Percentiles rank a stretch among this genome's conserved stretches.
These are phyloP conservation scores for Poecilobothrus nobilitatus DNA, from an alignment of 2,888 invertebrate genomes.

Conservation along the genomic window DNA sequence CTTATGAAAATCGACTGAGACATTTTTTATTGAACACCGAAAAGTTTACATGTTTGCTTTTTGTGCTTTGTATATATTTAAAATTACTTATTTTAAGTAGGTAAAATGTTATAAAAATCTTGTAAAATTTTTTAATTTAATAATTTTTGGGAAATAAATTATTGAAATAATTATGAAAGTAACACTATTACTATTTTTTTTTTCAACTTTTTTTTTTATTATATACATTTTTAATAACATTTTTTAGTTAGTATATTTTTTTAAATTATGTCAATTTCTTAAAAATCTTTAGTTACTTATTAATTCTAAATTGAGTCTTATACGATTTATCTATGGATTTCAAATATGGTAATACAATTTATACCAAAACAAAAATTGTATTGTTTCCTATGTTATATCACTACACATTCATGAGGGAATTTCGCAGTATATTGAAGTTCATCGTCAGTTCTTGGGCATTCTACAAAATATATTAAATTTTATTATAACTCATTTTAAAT, in stretches of 20 bases:
- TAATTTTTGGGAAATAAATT: not conserved
- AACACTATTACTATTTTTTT: not conserved
- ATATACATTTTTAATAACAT: too few relatives aligned
- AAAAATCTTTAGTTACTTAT: not conserved
- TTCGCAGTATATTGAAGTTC: conserved; percentile 12
- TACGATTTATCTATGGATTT: not conserved
- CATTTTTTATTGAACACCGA: not conserved
- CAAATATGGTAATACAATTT: not conserved
- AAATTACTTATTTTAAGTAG: not conserved
- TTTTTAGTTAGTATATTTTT: too few relatives aligned
- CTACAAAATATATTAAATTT: conserved; percentile 15
- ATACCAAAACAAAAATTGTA: not conserved
- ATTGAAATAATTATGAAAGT: not conserved
- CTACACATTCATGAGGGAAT: conserved; percentile 24
- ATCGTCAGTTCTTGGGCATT: conserved; percentile 21
- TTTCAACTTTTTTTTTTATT: too few relatives aligned
- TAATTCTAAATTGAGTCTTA: not conserved
- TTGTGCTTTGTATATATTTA: not conserved
- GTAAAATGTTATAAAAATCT: not conserved
- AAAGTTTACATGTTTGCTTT: not conserved
- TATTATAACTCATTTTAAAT: conserved; percentile 12
- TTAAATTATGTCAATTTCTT: too few relatives aligned
- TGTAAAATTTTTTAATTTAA: not conserved
- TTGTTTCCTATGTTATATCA: conserved; percentile 19
- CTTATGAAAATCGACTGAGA: not conserved